Base-by-base conservation (phyloP, 1,140 invertebrate genomes). In the Ooceraea biroi region DNA sequence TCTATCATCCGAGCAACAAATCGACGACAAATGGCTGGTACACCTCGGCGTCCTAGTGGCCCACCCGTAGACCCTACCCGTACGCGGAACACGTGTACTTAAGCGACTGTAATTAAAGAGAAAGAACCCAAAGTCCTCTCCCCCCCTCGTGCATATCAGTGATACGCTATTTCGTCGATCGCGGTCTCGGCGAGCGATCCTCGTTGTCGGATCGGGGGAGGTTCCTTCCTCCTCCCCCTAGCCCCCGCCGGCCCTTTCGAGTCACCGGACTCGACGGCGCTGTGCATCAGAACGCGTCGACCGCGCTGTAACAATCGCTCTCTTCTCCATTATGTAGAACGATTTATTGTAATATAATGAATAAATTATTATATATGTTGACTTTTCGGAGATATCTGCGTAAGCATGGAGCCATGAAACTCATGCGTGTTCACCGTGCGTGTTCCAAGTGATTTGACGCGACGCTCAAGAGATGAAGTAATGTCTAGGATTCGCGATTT, bases 1-100 rank as follows among this genome's bases (percentile, higher is more conserved):
- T 98, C 5, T 98, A 98, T 92, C 98, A 98, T 93, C 96, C 97
- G 5, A 95, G 96, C 61, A 96, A 96, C 90, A 96, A 96, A 93
- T 95, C 96, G 88, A 91, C 95, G 86, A 88, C 95, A 82, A 94
- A 94, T 82, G 92, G 92, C 46, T 94, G 94, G 94, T 94, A 94
- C 85, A 93, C 93, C 66, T 94, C 94, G 76, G 91, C 93, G 22
- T 94, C 94, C 92, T 94, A 94, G 93, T 94, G 92, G 91, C 83
- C 74, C 69, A 57, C 22, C 36, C 63, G 17, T 69, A 80, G 41
- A 30, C 11, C 58, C 52, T 48, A 58, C 61, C 55, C 57, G 68
- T 82, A 84, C 78, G 73, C 82, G 82, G 68, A 88, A 89, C 83
- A 84, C 90, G 89, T 89, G 92, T 93, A 93, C 92, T 94, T 93